A percentile compares a stretch with the other conserved stretches of the same genome.
phyloP scores from a whole-genome alignment of 2,888 invertebrate genomes.

The Hypena proboscidalis region DNA sequence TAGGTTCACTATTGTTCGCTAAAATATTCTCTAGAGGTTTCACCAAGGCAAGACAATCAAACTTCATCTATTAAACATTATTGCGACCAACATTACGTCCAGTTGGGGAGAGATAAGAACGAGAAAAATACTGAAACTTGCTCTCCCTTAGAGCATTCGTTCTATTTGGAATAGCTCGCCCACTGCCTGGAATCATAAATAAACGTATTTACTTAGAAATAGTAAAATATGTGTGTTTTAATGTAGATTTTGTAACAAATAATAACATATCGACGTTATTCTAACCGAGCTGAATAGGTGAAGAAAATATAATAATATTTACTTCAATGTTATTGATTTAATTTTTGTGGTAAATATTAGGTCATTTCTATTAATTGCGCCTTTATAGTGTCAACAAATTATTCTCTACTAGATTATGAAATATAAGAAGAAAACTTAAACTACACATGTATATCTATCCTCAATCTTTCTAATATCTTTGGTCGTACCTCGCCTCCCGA shows the following conservation, averaged over 20 bases:
- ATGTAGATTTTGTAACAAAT: constrained; percentile 33
- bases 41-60: constrained; percentile 18
- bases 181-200: constrained; percentile 28
- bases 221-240: constrained; percentile 40
- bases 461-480: no score
- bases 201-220: constrained; percentile 36
- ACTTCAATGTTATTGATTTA: no score
- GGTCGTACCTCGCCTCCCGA: constrained; percentile 46
- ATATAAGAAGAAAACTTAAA: no score
- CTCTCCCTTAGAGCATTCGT: constrained; percentile 31
- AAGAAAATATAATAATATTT: no score
- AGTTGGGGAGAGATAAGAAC: constrained; percentile 20
- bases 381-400: no score
- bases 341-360: no score
- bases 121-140: constrained; percentile 25
- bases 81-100: constrained; percentile 17
- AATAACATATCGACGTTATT: no score
- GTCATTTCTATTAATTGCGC: no score
- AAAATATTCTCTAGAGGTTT: constrained; percentile 24
- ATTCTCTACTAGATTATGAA: no score
- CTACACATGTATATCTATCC: no score
- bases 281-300: no score
- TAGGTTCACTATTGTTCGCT: constrained; percentile 12
- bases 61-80: constrained; percentile 32
- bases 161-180: constrained; percentile 34